Evolutionary conservation across 1,140 invertebrate genomes (phyloP).

Genomic region (Drosophila kohkoa): DNA sequence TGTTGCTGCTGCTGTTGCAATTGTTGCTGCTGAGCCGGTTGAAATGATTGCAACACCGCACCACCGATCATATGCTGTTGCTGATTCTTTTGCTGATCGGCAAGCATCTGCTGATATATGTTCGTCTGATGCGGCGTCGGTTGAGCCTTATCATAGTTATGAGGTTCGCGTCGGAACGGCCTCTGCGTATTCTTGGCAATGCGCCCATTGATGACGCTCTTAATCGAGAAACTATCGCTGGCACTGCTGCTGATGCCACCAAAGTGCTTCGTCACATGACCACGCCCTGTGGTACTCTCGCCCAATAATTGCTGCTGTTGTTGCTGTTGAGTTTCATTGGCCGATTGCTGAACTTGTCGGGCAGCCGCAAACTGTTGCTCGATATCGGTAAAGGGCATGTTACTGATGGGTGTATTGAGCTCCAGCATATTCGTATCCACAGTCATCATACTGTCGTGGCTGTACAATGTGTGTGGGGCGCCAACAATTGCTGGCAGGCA

Average conservation of each 20-base stretch:
- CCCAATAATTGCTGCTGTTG: constrained; percentile 41
- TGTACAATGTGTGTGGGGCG: constrained; percentile 73
- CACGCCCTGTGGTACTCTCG: constrained; percentile 29
- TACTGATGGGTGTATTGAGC: constrained; percentile 74
- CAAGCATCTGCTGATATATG: constrained; percentile 83
- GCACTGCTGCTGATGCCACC: constrained; percentile 35
- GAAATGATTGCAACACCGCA: constrained; percentile 58
- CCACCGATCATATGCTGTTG: constrained; percentile 60
- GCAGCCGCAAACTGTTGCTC: constrained; percentile 67
- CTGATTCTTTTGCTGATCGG: constrained; percentile 77
- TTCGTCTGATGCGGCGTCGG: constrained; percentile 83
- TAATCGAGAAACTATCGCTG: constrained; percentile 57
- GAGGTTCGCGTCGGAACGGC: constrained; percentile 77
- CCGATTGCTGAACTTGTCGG: constrained; percentile 50
- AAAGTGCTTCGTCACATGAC: constrained; percentile 62
- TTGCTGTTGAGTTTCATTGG: constrained; percentile 49
- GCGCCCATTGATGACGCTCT: constrained; percentile 82
- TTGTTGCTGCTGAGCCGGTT: constrained; percentile 38
- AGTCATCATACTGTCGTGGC: constrained; percentile 73
- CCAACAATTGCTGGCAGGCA: constrained; percentile 73
- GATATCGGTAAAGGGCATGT: constrained; percentile 62
- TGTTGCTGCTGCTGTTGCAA: constrained; percentile 59
- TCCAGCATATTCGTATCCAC: constrained; percentile 81
- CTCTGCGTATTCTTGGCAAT: constrained; percentile 77
- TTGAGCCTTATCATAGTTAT: constrained; percentile 84